Evolutionary conservation across 1,140 invertebrate genomes (phyloP).

Genomic region (Catajapyx aquilonaris): DNA sequence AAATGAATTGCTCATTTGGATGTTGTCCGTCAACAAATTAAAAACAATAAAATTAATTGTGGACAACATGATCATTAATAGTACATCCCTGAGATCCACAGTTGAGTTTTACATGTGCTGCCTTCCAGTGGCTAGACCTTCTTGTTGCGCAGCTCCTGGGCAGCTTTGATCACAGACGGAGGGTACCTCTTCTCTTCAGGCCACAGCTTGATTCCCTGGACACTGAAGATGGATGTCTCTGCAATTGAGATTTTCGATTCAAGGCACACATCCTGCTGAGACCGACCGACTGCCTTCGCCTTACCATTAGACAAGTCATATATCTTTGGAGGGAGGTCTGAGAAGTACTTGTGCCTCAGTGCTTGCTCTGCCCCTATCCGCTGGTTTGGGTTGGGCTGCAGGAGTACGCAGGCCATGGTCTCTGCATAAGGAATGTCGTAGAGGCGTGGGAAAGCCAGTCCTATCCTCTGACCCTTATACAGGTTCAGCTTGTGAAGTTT

Average conservation of each 20-base stretch:
- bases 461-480: conserved; percentile 55
- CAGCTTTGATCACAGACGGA: conserved; percentile 1
- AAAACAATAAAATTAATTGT: no score
- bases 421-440: conserved; percentile 73
- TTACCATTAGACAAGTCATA: conserved; percentile 76
- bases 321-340: conserved; percentile 64
- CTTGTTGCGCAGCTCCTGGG: conserved; percentile 2
- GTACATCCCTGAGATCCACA: no score
- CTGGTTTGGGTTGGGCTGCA: conserved; percentile 69
- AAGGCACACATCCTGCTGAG: background rate
- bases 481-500: conserved; percentile 55
- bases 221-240: conserved; percentile 26
- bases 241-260: conserved; percentile 10
- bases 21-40: no score
- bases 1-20: no score
- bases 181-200: conserved; percentile 16
- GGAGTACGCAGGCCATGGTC: conserved; percentile 57
- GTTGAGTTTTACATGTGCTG: no score
- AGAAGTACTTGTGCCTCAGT: conserved; percentile 75
- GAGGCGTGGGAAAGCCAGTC: conserved; percentile 66
- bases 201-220: conserved; percentile 23
- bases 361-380: conserved; percentile 74
- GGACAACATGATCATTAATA: no score
- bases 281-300: conserved; percentile 12
- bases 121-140: background rate